Evolutionary conservation across 53 echinoderm and acorn worm species (phyloP), one percentile per base, ranked within the genome.

Genomic region (Antedon mediterranea): DNA sequence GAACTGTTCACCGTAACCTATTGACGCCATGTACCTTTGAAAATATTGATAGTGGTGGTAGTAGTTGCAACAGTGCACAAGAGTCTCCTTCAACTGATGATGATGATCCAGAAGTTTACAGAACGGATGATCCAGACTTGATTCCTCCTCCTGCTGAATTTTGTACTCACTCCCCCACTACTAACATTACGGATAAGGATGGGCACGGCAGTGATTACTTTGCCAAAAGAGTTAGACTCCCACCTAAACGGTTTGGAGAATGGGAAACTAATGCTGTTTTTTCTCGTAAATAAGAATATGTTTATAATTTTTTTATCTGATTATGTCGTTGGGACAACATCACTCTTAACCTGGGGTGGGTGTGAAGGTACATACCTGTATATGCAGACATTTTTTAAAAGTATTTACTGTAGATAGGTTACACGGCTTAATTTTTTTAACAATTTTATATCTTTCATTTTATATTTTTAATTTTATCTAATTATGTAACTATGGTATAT

Each of bases 221-320:
- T 41, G 20, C 14, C 31, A 57, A 71, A 78, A 15, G 78, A 30
- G 20, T n/a, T n/a, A 23, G 57, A 78, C 43, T 78, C 70, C 78
- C 43, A 71, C 41, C 71, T 31, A 32, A 71, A 78, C 13, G 78
- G 57, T 71, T 13, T 4, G 32, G 27, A 0, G 57, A 23, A 31
- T 30, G 78, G 33, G 18, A n/a, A n/a, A n/a, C n/a, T n/a, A n/a
- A n/a, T n/a, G n/a, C n/a, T n/a, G n/a, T n/a, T n/a, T n/a, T n/a
- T n/a, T n/a, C 14, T 70, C 32, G 33, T 76, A 33, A 4, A 28
- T 74, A 32, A 57, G 57, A 57, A 26, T 57, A 57, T 15, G 57
- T 57, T 57, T 18, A 57, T 57, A 37, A 11, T 37, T 4, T 6
- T 6, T 6, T 57, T 57, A 57, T 57, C 15, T 57, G 2, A 57